Base-by-base conservation (phyloP, 2,113 vertebrate species). In the Petroica traversi region DNA sequence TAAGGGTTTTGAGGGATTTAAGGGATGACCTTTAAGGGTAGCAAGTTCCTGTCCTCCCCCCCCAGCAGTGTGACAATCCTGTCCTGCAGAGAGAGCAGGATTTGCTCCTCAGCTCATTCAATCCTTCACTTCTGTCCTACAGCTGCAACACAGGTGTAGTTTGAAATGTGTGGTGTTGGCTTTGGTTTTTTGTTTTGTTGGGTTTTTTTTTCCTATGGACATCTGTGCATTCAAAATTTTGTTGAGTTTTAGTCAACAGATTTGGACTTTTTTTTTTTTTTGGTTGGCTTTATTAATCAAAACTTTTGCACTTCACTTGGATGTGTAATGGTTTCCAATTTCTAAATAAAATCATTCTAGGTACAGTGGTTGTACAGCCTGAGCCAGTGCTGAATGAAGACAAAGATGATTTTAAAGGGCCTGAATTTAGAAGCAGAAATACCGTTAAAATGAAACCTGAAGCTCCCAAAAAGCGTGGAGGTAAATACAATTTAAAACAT, bases 351-450 rank as follows among this genome's bases (percentile, higher is more conserved):
- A 98, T 98, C 83, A 97, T 98, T 98, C 97, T 98, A 99, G 99
- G 99, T 96, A 99, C 99, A 94, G 98, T 99, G 97, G 99, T 99
- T 95, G 99, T 99, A 97, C 99, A 98, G 77, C 99, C 99, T 94
- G 99, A 99, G 97, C 98, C 99, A 93, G 98, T 99, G 95, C 98
- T 98, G 93, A 99, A 99, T 98, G 99, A 99, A 97, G 98, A 98
- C 92, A 99, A 99, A 98, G 99, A 99, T 98, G 99, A 99, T 96
- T 99, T 99, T 98, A 99, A 99, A 98, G 99, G 99, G 96, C 99
- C 99, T 75, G 99, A 99, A 98, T 99, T 99, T 98, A 98, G 99
- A 97, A 99, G 98, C 97, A 99, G 99, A 98, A 98, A 98, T 97
- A 96, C 97, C 88, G 97, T 98, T 97, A 99, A 99, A 98, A 98